Evolutionary conservation across 2,888 invertebrate genomes (phyloP).

Genomic region (Agelastica alni): DNA sequence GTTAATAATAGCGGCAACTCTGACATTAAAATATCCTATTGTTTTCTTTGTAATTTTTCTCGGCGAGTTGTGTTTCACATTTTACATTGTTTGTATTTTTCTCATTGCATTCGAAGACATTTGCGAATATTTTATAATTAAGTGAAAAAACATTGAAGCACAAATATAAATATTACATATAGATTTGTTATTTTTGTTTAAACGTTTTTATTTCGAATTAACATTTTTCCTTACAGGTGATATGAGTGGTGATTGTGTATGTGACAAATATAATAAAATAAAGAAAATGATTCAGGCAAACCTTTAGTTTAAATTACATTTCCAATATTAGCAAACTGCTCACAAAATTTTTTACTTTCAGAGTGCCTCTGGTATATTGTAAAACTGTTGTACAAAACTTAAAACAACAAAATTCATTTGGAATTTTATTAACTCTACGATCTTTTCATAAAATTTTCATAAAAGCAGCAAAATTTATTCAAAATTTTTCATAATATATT

Average conservation of each 20-base stretch:
- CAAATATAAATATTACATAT: constrained; percentile 34
- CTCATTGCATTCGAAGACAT: constrained; percentile 28
- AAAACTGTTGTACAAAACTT: too few relatives aligned
- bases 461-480: too few relatives aligned
- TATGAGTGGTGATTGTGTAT: constrained; percentile 42
- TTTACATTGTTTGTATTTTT: constrained; percentile 19
- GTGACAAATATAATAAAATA: constrained; percentile 38
- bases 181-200: constrained; percentile 22
- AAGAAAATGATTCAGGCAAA: constrained; percentile 23
- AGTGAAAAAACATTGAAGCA: constrained; percentile 36
- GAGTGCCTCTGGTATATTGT: too few relatives aligned
- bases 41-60: too few relatives aligned
- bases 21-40: constrained; percentile 1
- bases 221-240: constrained; percentile 33
- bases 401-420: too few relatives aligned
- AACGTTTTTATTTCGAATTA: constrained; percentile 26
- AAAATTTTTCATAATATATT: too few relatives aligned
- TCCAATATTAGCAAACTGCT: too few relatives aligned
- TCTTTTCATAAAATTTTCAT: too few relatives aligned
- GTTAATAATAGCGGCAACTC: too few relatives aligned
- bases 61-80: constrained; percentile 17
- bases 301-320: too few relatives aligned
- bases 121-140: constrained; percentile 36
- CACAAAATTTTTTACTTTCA: too few relatives aligned
- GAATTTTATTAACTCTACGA: too few relatives aligned